Conservation (phyloP, 2,797 vertebrate species). For the Ceryle rudis region DNA sequence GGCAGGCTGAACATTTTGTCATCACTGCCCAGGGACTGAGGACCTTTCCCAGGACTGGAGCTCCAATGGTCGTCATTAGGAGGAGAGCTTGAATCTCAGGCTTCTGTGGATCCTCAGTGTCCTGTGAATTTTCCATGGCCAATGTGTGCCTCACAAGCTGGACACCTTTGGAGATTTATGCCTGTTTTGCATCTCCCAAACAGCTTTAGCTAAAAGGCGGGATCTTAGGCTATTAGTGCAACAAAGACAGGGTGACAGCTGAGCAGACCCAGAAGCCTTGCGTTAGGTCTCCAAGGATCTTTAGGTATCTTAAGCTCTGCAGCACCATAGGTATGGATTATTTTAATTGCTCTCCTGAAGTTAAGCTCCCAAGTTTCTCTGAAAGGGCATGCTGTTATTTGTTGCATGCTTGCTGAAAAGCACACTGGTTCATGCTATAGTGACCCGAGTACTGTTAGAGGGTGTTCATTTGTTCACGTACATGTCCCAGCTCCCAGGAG, state of each 20-base stretch:
- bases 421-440: neutral
- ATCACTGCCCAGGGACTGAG: neutral
- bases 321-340: slow-evolving; percentile 7
- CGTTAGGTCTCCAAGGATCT: slow-evolving; percentile 13
- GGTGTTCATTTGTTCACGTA: neutral
- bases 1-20: neutral
- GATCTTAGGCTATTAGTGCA: slow-evolving; percentile 20
- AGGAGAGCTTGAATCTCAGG: neutral
- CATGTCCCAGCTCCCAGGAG: neutral
- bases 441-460: neutral
- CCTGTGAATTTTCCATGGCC: neutral
- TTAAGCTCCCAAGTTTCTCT: slow-evolving; percentile 3
- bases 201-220: slow-evolving; percentile 21
- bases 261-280: slow-evolving; percentile 40
- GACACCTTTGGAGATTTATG: neutral
- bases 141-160: neutral
- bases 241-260: slow-evolving; percentile 38
- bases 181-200: slow-evolving; percentile 37
- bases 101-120: neutral
- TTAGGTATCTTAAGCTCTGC: slow-evolving; percentile 13
- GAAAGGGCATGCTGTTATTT: neutral
- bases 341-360: slow-evolving; percentile 41
- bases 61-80: neutral
- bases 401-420: slow-evolving; percentile 3
- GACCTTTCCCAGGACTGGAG: neutral